A percentile compares a stretch with the other conserved stretches of the same genome.
These are phyloP conservation scores for Atopsyche davidsoni DNA, from an alignment of 1,140 invertebrate species.

Conservation along the genomic window DNA sequence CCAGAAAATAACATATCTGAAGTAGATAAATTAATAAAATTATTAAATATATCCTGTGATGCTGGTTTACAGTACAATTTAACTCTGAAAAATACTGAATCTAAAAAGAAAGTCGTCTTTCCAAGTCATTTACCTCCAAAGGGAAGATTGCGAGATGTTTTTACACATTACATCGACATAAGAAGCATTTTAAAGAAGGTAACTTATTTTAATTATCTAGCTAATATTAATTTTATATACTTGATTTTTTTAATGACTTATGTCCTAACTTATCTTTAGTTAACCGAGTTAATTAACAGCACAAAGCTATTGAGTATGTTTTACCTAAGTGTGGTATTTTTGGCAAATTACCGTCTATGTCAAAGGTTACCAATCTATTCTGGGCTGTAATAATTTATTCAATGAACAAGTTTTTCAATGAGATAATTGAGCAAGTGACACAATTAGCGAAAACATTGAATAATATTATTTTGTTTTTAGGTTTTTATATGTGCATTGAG, in stretches of 20 bases:
- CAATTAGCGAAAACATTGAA: neutral
- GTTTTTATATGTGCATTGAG: constrained; percentile 56
- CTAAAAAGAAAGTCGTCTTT: constrained; percentile 10
- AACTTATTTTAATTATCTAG: constrained; percentile 2
- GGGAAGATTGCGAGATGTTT: constrained; percentile 18
- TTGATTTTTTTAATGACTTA: neutral
- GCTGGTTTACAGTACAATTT: constrained; percentile 7
- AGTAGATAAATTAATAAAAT: constrained; percentile 14
- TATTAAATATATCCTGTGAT: constrained; percentile 8
- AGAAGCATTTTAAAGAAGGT: constrained; percentile 26
- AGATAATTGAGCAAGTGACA: neutral
- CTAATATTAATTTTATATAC: neutral
- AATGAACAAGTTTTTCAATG: neutral
- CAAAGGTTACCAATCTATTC: neutral
- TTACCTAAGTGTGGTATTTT: neutral
- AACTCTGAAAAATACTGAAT: constrained; percentile 7
- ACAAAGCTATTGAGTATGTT: neutral
- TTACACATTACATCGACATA: constrained; percentile 20
- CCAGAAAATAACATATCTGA: constrained; percentile 20
- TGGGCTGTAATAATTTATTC: neutral
- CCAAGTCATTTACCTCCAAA: constrained; percentile 17
- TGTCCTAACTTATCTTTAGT: neutral
- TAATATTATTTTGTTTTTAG: constrained; percentile 43
- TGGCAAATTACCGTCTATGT: neutral
- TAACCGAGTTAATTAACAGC: neutral